Base-by-base conservation (phyloP, 2,888 invertebrate genomes). In the Sarcophaga variegata region DNA sequence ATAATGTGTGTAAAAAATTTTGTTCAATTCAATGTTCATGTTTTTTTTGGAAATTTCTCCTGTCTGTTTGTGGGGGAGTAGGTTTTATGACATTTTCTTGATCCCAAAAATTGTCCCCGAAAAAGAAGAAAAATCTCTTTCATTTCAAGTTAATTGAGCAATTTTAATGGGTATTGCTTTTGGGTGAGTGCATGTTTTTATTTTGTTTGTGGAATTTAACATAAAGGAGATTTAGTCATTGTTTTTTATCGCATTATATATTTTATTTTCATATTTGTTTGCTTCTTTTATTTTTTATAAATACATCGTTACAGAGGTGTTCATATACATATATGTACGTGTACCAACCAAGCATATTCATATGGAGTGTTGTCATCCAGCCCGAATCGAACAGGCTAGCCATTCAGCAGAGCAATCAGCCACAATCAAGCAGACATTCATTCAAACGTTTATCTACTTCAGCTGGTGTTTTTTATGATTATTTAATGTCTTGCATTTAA, bases 401-500 rank as follows among this genome's bases (percentile, higher is more conserved):
- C 54, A 3, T 54, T 17, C 54, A 54, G 54, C 54, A 8, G 3
- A 14, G 54, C 54, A 14, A 54, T 54, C 75, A 49, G 17, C 10
- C 47, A 67, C 47, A 63, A 60, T 47, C 78, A 79, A 59, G 59
- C 76, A 71, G 69, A 27, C 66, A 74, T 64, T 74, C 74, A 75
- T 74, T 79, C 83, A 75, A 74, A 75, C 47, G 60, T 84, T 84
- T 84, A 80, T 80, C 83, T 80, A 75, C 75, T 80, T 84, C 83
- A 84, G 79, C 83, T 84, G 79, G 83, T 80, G 83, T 80, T 84
- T 84, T 74, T 84, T 84, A 84, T 84, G 79, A 75, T 63, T 72
- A 81, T 76, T 85, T 81, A 77, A 85, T 85, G 81, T 91, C 91
- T 91, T 90, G 91, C 91, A 90, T 89, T 85, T 74, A 81, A 81